Conservation (phyloP, 1,140 invertebrate species). For the Pseudachorutes palmiensis region DNA sequence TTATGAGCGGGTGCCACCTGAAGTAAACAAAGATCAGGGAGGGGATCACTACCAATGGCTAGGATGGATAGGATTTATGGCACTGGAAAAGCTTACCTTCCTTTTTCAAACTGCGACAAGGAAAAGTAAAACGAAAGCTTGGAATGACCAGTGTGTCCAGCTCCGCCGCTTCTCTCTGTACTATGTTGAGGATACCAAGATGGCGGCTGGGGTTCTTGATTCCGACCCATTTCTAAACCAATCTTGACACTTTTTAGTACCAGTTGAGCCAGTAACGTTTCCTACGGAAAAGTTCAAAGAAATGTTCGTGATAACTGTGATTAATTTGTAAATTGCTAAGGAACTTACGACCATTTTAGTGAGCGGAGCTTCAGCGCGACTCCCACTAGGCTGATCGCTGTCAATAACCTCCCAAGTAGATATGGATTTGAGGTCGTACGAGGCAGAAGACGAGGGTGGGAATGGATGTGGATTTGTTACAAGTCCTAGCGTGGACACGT, state of each 20-base stretch:
- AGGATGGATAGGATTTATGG: too few species aligned
- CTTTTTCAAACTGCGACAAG: slow-evolving; percentile 33
- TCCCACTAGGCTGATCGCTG: slow-evolving; percentile 19
- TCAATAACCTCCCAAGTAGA: background rate
- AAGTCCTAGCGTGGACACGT: slow-evolving; percentile 30
- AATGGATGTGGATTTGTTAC: slow-evolving; percentile 31
- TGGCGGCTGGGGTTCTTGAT: background rate
- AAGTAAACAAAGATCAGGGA: background rate
- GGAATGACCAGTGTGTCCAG: slow-evolving; percentile 1
- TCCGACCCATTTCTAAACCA: slow-evolving; percentile 29
- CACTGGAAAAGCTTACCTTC: slow-evolving; percentile 22
- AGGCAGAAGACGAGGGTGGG: slow-evolving; percentile 19
- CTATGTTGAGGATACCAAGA: background rate
- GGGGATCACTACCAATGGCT: background rate
- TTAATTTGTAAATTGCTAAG: too few species aligned
- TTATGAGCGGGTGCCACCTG: slow-evolving; percentile 36
- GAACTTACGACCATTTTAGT: slow-evolving; percentile 13
- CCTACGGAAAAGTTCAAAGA: slow-evolving; percentile 18
- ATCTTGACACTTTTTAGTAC: slow-evolving; percentile 35
- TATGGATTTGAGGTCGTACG: slow-evolving; percentile 28
- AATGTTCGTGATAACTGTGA: too few species aligned
- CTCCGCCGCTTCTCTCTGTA: background rate
- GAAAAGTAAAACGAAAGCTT: slow-evolving; percentile 32
- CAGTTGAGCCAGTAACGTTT: slow-evolving; percentile 36
- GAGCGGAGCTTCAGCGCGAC: background rate